phyloP scores from a whole-genome alignment of 1,140 invertebrate species.

The Sinella curviseta region DNA sequence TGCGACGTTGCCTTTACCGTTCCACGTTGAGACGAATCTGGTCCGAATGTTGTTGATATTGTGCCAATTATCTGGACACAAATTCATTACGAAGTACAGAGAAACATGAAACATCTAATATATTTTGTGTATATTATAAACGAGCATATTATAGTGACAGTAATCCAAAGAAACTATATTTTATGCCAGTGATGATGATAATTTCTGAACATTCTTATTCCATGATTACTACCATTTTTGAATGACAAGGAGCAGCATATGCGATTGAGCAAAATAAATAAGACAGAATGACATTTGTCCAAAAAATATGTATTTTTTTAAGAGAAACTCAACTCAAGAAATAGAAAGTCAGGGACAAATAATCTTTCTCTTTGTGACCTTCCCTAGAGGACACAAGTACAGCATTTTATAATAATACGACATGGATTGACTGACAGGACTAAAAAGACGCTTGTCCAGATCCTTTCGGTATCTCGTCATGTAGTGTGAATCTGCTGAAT shows the following conservation, averaged over 20 bases:
- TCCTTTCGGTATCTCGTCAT: not conserved
- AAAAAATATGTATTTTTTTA: too few relatives aligned
- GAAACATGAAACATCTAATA: not conserved
- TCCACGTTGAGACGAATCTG: constrained; percentile 7
- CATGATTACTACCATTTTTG: too few relatives aligned
- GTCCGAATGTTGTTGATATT: constrained; percentile 24
- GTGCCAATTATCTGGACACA: constrained; percentile 44
- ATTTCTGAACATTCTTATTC: too few relatives aligned
- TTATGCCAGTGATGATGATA: too few relatives aligned
- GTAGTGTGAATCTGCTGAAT: not conserved
- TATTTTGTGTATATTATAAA: too few relatives aligned
- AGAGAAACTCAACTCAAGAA: too few relatives aligned
- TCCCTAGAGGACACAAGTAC: not conserved
- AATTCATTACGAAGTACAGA: not conserved
- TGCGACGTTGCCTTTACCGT: constrained; percentile 31
- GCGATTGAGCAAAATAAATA: not conserved
- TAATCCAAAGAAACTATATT: too few relatives aligned
- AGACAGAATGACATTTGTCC: not conserved
- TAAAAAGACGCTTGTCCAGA: not conserved
- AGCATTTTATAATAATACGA: not conserved
- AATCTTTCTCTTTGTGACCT: not conserved
- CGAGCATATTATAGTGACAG: too few relatives aligned
- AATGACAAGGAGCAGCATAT: not conserved
- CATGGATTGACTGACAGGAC: not conserved
- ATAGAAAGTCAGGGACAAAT: not conserved